Percentiles rank a stretch among this genome's conserved stretches.
phyloP scores from a whole-genome alignment of 2,888 invertebrate genomes.

The Diachrysia chrysitis region DNA sequence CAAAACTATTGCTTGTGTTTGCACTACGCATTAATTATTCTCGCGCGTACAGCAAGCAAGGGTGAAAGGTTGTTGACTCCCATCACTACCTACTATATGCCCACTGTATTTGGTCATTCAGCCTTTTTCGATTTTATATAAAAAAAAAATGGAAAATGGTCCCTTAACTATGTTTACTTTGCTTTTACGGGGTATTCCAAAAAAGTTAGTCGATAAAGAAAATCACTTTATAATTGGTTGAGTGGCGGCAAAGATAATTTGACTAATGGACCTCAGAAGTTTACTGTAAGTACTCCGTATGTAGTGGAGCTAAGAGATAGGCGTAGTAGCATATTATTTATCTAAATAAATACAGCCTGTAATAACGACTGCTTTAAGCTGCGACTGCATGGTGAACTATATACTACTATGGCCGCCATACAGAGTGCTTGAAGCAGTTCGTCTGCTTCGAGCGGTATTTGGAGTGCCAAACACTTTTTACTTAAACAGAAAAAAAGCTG shows the following conservation, averaged over 20 bases:
- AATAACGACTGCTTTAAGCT: too few relatives aligned
- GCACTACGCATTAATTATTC: slow-evolving; percentile 52
- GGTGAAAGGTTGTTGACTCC: slow-evolving; percentile 59
- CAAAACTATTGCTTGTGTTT: slow-evolving; percentile 44
- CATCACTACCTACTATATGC: slow-evolving; percentile 32
- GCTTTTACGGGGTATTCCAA: neutral
- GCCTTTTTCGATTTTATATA: slow-evolving; percentile 29
- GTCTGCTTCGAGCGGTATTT: too few relatives aligned
- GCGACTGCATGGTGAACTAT: too few relatives aligned
- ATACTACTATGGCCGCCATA: too few relatives aligned
- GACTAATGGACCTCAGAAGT: neutral
- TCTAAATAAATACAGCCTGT: too few relatives aligned
- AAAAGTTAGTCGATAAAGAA: neutral
- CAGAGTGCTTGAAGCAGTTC: too few relatives aligned
- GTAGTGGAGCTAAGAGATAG: too few relatives aligned
- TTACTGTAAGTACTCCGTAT: neutral
- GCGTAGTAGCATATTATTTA: too few relatives aligned
- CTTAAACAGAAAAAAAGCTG: too few relatives aligned
- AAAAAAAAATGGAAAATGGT: too few relatives aligned
- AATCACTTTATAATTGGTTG: slow-evolving; percentile 1
- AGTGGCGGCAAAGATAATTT: neutral
- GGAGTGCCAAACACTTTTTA: too few relatives aligned
- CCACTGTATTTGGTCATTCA: slow-evolving; percentile 44
- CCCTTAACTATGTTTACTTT: slow-evolving; percentile 10
- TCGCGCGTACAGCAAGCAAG: slow-evolving; percentile 21